Evolutionary conservation across 2,888 invertebrate species (phyloP).

Genomic region (Diogma glabrata): DNA sequence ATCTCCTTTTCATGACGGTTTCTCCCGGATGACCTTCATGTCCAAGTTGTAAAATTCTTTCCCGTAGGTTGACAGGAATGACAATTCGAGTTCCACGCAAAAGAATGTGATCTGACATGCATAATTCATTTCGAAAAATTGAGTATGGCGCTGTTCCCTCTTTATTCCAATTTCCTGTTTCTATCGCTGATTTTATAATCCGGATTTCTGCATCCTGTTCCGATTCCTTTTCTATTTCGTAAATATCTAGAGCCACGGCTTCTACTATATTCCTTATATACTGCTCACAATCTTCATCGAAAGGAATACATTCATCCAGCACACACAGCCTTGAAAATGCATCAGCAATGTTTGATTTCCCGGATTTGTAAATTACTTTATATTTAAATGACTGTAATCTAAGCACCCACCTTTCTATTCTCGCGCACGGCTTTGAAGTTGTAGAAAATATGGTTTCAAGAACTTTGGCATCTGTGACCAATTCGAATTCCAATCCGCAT

Average conservation of each 20-base stretch:
- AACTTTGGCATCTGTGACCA: not conserved
- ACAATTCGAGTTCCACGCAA: not conserved
- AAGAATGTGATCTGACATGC: not conserved
- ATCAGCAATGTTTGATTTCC: no score
- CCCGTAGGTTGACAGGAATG: not conserved
- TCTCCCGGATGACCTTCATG: not conserved
- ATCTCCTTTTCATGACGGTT: not conserved
- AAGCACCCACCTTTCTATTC: not conserved
- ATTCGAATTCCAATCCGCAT: not conserved
- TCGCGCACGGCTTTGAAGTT: not conserved
- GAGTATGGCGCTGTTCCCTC: no score
- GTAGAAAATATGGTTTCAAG: not conserved
- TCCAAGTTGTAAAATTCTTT: not conserved
- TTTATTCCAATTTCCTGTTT: no score
- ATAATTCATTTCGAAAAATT: no score
- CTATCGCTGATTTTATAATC: not conserved
- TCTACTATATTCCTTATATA: no score
- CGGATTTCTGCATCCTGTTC: not conserved
- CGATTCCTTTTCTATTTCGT: not conserved
- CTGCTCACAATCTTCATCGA: not conserved
- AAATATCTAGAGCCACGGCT: not conserved
- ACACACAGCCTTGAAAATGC: no score
- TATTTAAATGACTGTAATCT: no score
- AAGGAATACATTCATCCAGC: no score
- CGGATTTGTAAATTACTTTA: no score